A percentile compares a stretch with the other conserved stretches of the same genome.
Conservation (phyloP, 2,113 vertebrate genomes). For the Rutilus rutilus region DNA sequence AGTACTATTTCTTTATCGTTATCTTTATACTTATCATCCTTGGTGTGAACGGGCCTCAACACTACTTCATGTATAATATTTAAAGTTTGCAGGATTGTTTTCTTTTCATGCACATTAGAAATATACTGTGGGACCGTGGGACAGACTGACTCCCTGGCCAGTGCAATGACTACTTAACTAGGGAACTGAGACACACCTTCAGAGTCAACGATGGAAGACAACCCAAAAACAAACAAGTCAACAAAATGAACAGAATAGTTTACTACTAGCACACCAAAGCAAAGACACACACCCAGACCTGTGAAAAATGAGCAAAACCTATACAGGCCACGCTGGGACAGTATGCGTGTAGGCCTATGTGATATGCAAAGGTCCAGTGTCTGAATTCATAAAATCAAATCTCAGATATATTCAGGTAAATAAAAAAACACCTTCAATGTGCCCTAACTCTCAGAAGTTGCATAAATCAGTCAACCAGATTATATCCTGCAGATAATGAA, state of each 20-base stretch:
- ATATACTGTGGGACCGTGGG: no score
- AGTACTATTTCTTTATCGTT: no score
- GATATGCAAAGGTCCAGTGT: background rate
- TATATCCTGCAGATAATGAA: background rate
- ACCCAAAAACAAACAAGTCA: constrained; percentile 6
- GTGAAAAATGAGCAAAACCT: background rate
- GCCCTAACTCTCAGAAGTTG: background rate
- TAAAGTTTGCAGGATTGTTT: no score
- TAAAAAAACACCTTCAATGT: background rate
- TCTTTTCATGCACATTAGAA: no score
- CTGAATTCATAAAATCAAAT: background rate
- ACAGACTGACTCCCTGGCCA: background rate
- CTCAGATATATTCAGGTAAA: background rate
- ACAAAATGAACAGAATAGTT: background rate
- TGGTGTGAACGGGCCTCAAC: no score
- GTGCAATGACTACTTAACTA: background rate
- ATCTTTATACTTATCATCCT: no score
- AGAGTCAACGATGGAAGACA: background rate
- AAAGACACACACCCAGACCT: constrained; percentile 10
- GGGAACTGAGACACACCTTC: background rate
- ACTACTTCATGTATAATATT: no score
- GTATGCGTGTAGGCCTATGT: background rate
- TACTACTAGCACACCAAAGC: background rate
- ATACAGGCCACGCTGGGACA: no score
- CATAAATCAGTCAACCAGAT: background rate